Evolutionary conservation across 2,797 vertebrate genomes (phyloP), one percentile per base, ranked within the genome.

Genomic region (Yasuhikotakia modesta): DNA sequence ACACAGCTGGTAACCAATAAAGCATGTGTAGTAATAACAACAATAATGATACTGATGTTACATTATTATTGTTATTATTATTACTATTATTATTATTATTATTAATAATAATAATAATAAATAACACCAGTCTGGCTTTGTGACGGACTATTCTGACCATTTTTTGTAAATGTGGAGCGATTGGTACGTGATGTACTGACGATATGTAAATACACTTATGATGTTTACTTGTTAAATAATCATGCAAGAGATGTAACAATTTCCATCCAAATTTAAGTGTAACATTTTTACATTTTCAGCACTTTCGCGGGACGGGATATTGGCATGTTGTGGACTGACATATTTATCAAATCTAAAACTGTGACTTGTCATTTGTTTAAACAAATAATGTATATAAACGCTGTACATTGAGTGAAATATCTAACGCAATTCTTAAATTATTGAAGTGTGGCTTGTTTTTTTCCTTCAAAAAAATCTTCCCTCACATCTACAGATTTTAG

Each of bases 401-500:
- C 65, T 83, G 81, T 83, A 81, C 78, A 85, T 78, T 82, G 79
- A 82, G 75, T 73, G 32, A 71, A 83, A 74, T 81, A 79, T 82
- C 79, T 13, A 79, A 79, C 19, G 71, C 46, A 57, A 68, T 79
- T 81, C 45, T 63, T 73, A 48, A 70, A 73, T 69, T 27, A 48
- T 48, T 27, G 22, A 79, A 39, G 4, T 71, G 30, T 66, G 65
- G 68, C 27, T 45, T 61, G 70, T 60, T 12, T 30, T 2, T 21
- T 11, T 4, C 58, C 5, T 46, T 57, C 57, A 16, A 2, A 1
- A 22, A 10, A n/a, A n/a, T n/a, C n/a, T n/a, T n/a, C n/a, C n/a
- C n/a, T n/a, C n/a, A n/a, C n/a, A 16, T 14, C 5, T 30, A 60
- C 57, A 30, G 60, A 35, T 35, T 58, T 58, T 8, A 27, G 24